Evolutionary conservation across 2,113 vertebrate species (phyloP).

Genomic region (Cervus canadensis): DNA sequence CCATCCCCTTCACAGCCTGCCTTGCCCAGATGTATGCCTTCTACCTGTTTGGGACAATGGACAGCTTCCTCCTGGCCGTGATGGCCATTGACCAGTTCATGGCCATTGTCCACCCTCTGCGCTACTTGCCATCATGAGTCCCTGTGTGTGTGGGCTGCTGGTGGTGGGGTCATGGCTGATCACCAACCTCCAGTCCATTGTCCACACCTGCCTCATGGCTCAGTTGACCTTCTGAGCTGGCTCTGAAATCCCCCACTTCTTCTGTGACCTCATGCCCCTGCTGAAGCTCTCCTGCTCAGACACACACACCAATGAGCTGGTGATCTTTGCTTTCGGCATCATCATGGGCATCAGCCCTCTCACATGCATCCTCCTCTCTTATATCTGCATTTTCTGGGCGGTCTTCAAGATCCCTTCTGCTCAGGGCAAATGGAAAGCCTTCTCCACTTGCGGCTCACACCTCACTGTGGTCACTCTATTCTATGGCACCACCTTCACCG

Average conservation of each 20-base stretch:
- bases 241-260: slow-evolving; percentile 63
- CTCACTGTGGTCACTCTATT: slow-evolving; percentile 29
- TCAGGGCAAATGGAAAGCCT: slow-evolving; percentile 52
- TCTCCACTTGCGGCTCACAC: slow-evolving; percentile 37
- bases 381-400: not conserved
- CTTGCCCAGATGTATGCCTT: slow-evolving; percentile 65
- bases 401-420: slow-evolving; percentile 26
- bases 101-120: slow-evolving; percentile 58
- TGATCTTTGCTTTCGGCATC: slow-evolving; percentile 9
- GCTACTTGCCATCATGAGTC: slow-evolving; percentile 46
- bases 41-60: slow-evolving; percentile 63
- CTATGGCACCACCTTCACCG: slow-evolving; percentile 18
- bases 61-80: slow-evolving; percentile 63
- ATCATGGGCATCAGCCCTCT: not conserved
- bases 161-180: slow-evolving; percentile 9
- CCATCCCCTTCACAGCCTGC: slow-evolving; percentile 40
- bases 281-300: slow-evolving; percentile 68
- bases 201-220: slow-evolving; percentile 64
- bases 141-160: slow-evolving; percentile 22
- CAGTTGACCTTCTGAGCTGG: slow-evolving; percentile 55
- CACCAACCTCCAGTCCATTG: slow-evolving; percentile 62
- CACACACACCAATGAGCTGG: slow-evolving; percentile 10
- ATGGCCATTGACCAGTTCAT: slow-evolving; percentile 61
- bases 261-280: slow-evolving; percentile 67
- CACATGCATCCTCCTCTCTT: slow-evolving; percentile 36